phyloP scores from a whole-genome alignment of 2,797 vertebrate species.

The Eleutherodactylus coqui region DNA sequence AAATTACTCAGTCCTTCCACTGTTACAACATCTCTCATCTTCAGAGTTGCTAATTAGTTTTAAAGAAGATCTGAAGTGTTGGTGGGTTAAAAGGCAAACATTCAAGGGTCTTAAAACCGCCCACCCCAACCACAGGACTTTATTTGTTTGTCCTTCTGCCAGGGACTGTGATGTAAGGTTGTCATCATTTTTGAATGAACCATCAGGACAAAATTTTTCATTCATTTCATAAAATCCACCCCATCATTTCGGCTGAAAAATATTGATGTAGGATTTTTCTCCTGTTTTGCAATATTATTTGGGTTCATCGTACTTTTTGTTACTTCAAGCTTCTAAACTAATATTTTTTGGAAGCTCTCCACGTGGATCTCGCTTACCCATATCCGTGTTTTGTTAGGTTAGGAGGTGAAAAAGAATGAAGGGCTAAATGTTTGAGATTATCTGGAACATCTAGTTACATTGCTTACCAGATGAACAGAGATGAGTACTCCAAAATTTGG shows the following conservation, averaged over 20 bases:
- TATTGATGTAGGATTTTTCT: not conserved
- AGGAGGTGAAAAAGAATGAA: no score
- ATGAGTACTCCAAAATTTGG: no score
- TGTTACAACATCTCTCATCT: not conserved
- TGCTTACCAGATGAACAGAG: no score
- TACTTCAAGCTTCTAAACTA: not conserved
- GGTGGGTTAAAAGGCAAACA: conserved; percentile 9
- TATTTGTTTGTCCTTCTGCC: not conserved
- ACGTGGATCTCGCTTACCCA: not conserved
- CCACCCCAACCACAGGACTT: conserved; percentile 7
- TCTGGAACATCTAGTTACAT: no score
- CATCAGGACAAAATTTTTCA: not conserved
- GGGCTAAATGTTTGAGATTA: no score
- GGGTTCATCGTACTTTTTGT: not conserved
- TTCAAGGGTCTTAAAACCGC: not conserved
- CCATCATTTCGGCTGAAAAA: not conserved
- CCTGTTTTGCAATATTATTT: not conserved
- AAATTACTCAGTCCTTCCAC: conserved; percentile 13
- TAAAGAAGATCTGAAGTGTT: conserved; percentile 22
- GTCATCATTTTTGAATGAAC: not conserved
- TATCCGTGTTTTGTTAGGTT: not conserved
- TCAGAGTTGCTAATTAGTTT: not conserved
- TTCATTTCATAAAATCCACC: not conserved
- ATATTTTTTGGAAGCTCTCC: not conserved
- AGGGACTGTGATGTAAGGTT: not conserved